Evolutionary conservation across 2,888 invertebrate species (phyloP), one percentile per base, ranked within the genome.

Genomic region (Cantharis lateralis): DNA sequence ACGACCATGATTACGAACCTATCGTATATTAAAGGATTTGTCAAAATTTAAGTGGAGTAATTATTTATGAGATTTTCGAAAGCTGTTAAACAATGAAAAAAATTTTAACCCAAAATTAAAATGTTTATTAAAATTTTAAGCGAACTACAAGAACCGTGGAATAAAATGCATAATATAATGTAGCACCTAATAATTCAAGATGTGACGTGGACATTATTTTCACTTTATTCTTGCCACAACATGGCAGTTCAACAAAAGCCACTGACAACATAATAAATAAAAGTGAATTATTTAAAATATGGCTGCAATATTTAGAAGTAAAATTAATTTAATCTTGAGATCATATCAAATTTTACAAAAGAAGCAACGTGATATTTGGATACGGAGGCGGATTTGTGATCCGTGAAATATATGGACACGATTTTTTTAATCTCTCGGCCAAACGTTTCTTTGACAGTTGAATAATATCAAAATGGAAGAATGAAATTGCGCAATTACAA

Each of bases 1-100:
- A 80, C 79, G 79, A 78, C 75, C 82, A 79, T 82, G 82, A 82
- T 83, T 83, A 83, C 81, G 80, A 81, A 77, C 79, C 77, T 76
- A 78, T 71, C 76, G 77, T 84, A 82, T 82, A 84, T 84, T 82
- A 81, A 72, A 76, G 78, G 76, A 78, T 78, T 81, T 81, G 79
- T 81, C 76, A 78, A 78, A 79, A 74, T 81, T 80, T 80, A 79
- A 80, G 77, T 79, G 75, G 79, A 72, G 76, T 77, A 75, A 77
- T 77, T 77, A 79, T 79, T 77, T 77, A 75, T 79, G 75, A 72
- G 75, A 79, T 75, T 79, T 77, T 72, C 70, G 73, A 72, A 76
- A 75, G 73, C 71, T 64, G 76, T 66, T 72, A 71, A 77, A 79
- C 74, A 73, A 77, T 77, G 68, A 71, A 76, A 74, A 74, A 79